Evolutionary conservation across 2,113 vertebrate species (phyloP).

Genomic region (Gambusia affinis): DNA sequence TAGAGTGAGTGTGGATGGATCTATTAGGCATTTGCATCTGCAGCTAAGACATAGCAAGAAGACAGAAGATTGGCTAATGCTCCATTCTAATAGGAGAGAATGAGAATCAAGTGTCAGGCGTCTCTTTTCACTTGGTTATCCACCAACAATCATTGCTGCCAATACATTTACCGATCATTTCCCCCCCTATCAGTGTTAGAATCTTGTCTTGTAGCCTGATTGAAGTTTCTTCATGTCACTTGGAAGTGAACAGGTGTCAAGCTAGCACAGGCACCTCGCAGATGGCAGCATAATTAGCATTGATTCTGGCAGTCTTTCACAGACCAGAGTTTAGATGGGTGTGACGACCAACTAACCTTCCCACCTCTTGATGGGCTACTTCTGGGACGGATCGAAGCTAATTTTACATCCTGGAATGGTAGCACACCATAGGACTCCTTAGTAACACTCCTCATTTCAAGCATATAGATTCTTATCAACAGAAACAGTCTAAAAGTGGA

Average conservation of each 20-base stretch:
- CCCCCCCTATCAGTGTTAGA: conserved; percentile 43
- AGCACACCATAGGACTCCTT: conserved; percentile 60
- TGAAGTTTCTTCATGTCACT: conserved; percentile 73
- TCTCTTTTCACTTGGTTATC: conserved; percentile 39
- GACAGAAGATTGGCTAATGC: neutral
- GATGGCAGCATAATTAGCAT: conserved; percentile 84
- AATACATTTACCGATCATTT: conserved; percentile 52
- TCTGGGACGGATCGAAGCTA: conserved; percentile 79
- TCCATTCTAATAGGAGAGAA: no score
- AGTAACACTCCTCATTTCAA: conserved; percentile 46
- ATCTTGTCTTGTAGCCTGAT: conserved; percentile 64
- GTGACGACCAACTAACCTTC: conserved; percentile 83
- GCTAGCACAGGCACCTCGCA: conserved; percentile 71
- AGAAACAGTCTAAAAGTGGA: conserved; percentile 19
- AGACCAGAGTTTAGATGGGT: conserved; percentile 79
- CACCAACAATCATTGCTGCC: conserved; percentile 40
- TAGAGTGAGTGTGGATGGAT: conserved; percentile 54
- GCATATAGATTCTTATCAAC: conserved; percentile 32
- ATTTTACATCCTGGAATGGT: conserved; percentile 72
- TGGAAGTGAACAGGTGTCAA: conserved; percentile 81
- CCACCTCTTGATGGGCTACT: conserved; percentile 80
- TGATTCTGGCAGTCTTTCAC: conserved; percentile 80
- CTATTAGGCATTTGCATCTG: conserved; percentile 48
- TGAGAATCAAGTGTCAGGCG: conserved; percentile 1
- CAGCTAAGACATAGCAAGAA: neutral